phyloP scores from a whole-genome alignment of 2,797 vertebrate genomes.

The Spinus pinus region DNA sequence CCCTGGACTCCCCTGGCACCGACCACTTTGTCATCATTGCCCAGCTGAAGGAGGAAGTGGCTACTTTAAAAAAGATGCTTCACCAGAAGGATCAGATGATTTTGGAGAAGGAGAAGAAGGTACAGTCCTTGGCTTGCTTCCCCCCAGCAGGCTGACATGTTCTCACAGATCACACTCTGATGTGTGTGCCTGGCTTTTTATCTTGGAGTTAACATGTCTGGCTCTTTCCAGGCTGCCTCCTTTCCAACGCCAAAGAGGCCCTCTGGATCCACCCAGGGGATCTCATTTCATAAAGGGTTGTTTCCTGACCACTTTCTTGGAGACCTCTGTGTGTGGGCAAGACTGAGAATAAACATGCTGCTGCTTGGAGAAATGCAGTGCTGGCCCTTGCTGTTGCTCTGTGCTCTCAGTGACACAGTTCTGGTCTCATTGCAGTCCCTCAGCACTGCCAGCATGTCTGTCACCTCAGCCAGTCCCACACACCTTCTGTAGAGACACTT shows the following conservation, averaged over 20 bases:
- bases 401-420: neutral
- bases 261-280: neutral
- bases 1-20: conserved; percentile 80
- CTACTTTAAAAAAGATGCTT: conserved; percentile 81
- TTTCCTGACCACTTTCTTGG: neutral
- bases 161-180: neutral
- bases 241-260: neutral
- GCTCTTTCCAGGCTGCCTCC: neutral
- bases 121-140: conserved; percentile 15
- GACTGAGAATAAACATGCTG: neutral
- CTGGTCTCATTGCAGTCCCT: neutral
- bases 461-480: neutral
- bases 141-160: neutral
- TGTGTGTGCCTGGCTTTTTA: neutral
- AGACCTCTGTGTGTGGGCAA: neutral
- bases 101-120: conserved; percentile 83
- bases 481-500: neutral
- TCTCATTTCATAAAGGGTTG: neutral
- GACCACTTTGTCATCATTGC: conserved; percentile 82
- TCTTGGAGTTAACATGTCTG: neutral
- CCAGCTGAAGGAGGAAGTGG: conserved; percentile 82
- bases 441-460: neutral
- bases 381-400: neutral
- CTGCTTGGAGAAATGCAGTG: neutral
- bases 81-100: conserved; percentile 85